These are phyloP conservation scores for Pelecanoides urinatrix DNA, from an alignment of 2,113 vertebrate species.

Conservation along the genomic window DNA sequence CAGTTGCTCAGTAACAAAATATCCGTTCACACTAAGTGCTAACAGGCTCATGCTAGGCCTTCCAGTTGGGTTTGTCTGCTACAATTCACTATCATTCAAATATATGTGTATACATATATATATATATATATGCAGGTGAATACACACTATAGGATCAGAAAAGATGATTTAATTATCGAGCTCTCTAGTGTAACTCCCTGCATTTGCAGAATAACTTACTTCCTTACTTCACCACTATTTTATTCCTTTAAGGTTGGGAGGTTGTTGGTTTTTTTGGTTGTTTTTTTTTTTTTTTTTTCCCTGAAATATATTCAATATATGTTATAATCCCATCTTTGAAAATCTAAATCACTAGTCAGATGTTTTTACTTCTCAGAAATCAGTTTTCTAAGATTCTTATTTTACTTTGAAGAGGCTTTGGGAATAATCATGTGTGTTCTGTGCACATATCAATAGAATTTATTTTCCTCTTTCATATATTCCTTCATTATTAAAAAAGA, in stretches of 20 bases:
- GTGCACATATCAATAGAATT: neutral
- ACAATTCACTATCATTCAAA: neutral
- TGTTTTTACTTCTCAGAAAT: neutral
- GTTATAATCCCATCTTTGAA: neutral
- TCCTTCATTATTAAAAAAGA: neutral
- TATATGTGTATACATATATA: neutral
- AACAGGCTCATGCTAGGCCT: neutral
- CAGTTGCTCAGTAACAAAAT: neutral
- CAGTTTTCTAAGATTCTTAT: neutral
- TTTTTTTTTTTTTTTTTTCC: neutral
- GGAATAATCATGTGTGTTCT: neutral
- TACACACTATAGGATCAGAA: neutral
- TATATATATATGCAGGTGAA: neutral
- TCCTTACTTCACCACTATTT: neutral
- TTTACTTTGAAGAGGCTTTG: neutral
- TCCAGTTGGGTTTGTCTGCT: neutral
- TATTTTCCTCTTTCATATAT: neutral
- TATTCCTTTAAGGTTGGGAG: neutral
- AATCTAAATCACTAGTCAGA: neutral
- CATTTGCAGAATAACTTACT: neutral
- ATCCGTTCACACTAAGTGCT: neutral
- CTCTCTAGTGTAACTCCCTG: neutral
- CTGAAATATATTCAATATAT: neutral
- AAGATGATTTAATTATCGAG: neutral
- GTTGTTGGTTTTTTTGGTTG: too few species aligned